Evolutionary conservation across 2,888 invertebrate species (phyloP).

Genomic region (Eupithecia insigniata): DNA sequence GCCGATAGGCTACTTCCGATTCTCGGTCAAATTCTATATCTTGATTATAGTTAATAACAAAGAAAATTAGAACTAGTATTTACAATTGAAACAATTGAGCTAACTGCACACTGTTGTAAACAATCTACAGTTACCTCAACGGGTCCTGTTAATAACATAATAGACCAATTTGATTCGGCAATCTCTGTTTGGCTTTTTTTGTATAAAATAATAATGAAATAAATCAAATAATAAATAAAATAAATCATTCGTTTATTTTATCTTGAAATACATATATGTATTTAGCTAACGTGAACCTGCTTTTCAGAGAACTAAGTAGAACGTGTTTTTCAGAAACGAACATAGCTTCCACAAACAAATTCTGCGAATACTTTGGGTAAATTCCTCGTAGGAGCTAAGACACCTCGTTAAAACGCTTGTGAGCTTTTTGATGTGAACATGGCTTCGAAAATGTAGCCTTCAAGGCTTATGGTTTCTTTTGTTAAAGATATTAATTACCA

Average conservation of each 20-base stretch:
- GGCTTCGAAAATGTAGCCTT: conserved; percentile 45
- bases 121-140: too few relatives aligned
- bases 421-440: conserved; percentile 43
- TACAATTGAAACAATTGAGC: too few relatives aligned
- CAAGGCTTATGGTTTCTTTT: conserved; percentile 26
- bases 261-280: not conserved
- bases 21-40: too few relatives aligned
- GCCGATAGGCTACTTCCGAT: too few relatives aligned
- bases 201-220: not conserved
- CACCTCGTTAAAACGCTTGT: conserved; percentile 45
- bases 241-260: too few relatives aligned
- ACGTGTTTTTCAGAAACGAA: conserved; percentile 30
- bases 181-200: not conserved
- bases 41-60: too few relatives aligned
- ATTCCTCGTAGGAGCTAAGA: conserved; percentile 42
- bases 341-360: conserved; percentile 35
- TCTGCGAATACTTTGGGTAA: conserved; percentile 41
- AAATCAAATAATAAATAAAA: too few relatives aligned
- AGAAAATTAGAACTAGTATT: too few relatives aligned
- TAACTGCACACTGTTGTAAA: too few relatives aligned
- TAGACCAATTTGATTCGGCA: not conserved
- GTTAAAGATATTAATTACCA: not conserved
- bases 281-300: not conserved
- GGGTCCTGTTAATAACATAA: too few relatives aligned
- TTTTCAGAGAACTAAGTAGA: not conserved